Conservation (phyloP, 1,140 invertebrate genomes). For the Drosophila tsacasi region DNA sequence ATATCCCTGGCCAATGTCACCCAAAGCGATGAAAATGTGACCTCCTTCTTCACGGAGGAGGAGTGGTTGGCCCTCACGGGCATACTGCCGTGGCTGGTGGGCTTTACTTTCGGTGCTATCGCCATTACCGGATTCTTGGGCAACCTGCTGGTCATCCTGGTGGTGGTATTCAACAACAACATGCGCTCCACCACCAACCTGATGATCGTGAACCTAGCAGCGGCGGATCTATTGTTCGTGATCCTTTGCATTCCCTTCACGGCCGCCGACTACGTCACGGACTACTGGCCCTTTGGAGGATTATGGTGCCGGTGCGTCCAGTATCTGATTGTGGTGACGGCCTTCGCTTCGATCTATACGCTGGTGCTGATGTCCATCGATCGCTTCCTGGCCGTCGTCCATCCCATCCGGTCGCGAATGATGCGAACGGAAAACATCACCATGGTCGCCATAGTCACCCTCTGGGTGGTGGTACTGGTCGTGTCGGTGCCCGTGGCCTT, state of each 20-base stretch:
- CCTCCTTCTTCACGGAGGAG: conserved; percentile 30
- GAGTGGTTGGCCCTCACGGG: conserved; percentile 47
- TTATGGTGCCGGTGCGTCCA: conserved; percentile 95
- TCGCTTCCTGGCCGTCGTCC: conserved; percentile 96
- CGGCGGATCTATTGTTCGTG: conserved; percentile 97
- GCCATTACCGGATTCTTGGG: conserved; percentile 94
- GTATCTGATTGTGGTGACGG: conserved; percentile 93
- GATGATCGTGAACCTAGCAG: conserved; percentile 94
- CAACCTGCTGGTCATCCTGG: conserved; percentile 93
- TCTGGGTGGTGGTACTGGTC: conserved; percentile 93
- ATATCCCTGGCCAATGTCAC: conserved; percentile 18
- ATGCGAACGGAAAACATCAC: conserved; percentile 95
- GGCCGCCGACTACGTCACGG: conserved; percentile 92
- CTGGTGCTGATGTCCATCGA: conserved; percentile 98
- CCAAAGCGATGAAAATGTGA: conserved; percentile 4
- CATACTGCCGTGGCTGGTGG: conserved; percentile 87
- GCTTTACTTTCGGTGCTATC: conserved; percentile 94
- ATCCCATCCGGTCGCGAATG: conserved; percentile 93
- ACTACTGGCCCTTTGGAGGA: conserved; percentile 95
- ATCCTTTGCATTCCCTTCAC: conserved; percentile 98
- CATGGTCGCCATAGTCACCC: conserved; percentile 89
- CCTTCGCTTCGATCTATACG: conserved; percentile 97
- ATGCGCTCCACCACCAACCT: conserved; percentile 97
- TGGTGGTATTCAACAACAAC: conserved; percentile 93
- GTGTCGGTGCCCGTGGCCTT: conserved; percentile 91